Conservation (phyloP, 2,113 vertebrate species). For the Nibea albiflora region DNA sequence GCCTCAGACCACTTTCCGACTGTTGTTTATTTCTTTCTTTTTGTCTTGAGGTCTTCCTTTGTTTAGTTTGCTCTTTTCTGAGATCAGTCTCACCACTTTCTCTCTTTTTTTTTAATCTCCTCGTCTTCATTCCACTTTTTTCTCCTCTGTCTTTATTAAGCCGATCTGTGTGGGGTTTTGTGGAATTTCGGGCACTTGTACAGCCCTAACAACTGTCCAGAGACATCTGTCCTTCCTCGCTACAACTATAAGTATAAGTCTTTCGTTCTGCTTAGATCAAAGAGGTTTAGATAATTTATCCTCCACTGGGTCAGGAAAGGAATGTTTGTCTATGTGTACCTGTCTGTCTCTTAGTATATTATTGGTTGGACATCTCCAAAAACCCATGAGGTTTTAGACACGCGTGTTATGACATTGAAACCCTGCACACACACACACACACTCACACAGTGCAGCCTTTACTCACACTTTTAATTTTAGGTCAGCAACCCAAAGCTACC, state of each 20-base stretch:
- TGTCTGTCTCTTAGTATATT: conserved; percentile 21
- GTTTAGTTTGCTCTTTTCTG: conserved; percentile 42
- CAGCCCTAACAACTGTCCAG: conserved; percentile 1
- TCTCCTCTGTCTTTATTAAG: conserved; percentile 22
- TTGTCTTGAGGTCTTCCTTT: conserved; percentile 40
- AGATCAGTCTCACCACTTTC: conserved; percentile 36
- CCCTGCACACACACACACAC: conserved; percentile 14
- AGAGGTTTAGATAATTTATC: conserved; percentile 41
- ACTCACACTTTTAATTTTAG: conserved; percentile 1
- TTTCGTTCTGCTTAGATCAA: conserved; percentile 39
- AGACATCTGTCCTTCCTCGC: conserved; percentile 15
- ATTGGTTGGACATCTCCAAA: conserved; percentile 10
- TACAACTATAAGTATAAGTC: conserved; percentile 27
- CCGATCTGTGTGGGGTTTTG: background rate
- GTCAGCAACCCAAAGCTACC: conserved; percentile 4
- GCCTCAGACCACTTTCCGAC: conserved; percentile 40
- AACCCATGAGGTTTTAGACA: background rate
- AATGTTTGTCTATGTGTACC: conserved; percentile 43
- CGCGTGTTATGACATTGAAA: conserved; percentile 7
- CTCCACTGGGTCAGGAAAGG: conserved; percentile 20
- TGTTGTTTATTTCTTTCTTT: conserved; percentile 48
- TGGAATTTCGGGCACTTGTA: conserved; percentile 19
- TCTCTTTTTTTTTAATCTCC: conserved; percentile 16
- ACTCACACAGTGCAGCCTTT: conserved; percentile 2
- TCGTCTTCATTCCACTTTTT: conserved; percentile 1